Base-by-base conservation (phyloP, 2,797 vertebrate species). In the Hydrolagus colliei region DNA sequence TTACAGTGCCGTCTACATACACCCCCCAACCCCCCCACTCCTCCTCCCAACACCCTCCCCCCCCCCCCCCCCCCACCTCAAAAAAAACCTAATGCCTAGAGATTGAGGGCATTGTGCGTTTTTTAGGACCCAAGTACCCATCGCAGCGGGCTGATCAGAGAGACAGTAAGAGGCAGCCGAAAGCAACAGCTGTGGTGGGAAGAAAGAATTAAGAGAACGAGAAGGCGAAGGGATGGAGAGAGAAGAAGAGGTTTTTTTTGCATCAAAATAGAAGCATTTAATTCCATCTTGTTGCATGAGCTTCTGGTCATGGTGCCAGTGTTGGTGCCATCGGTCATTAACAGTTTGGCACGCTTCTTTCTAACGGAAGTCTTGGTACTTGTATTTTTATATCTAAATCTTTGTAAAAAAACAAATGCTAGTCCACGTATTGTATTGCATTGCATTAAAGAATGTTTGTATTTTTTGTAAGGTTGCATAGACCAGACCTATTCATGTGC, bases 381-480 rank as follows among this genome's bases (percentile, higher is more conserved):
- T 98, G 97, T 98, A 98, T 98, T 99, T 98, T 98, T 99, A 98
- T 98, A 99, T 97, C 96, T 95, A 93, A 97, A 95, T 98, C 95
- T 97, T 98, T 98, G 96, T 98, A 97, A 97, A 97, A 97, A 93
- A 89, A 95, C 92, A 94, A 94, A 95, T 95, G 95, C 95, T 94
- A 93, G 94, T 96, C 94, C 94, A 93, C 92, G 93, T 96, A 92
- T 94, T 96, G 90, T 91, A 89, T 95, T 93, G 94, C 95, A 95
- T 94, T 93, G 94, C 95, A 95, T 94, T 93, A 94, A 91, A 93
- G 92, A 90, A 91, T 92, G 92, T 94, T 95, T 95, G 90, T 94
- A 94, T 91, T 94, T 91, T 52, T 89, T 92, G 92, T 93, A 91
- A 91, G 92, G 92, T 92, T 92, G 92, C 92, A 91, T 90, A 87